Evolutionary conservation across 2,113 vertebrate genomes (phyloP).

Genomic region (Perca fluviatilis): DNA sequence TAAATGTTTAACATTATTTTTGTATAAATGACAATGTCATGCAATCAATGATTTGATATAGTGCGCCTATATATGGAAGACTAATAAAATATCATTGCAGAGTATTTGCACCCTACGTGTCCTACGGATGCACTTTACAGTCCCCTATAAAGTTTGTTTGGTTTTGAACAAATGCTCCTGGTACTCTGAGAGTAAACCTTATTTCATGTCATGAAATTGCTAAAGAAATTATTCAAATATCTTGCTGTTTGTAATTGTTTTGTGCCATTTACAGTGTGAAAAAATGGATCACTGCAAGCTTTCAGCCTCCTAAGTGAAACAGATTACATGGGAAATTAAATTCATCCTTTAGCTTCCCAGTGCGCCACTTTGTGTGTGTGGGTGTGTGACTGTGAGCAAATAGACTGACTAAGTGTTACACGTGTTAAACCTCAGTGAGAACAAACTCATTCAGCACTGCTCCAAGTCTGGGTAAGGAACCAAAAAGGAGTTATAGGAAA

Average conservation of each 20-base stretch:
- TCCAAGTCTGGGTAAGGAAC: constrained; percentile 31
- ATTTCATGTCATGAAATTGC: background rate
- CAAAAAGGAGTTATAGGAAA: constrained; percentile 33
- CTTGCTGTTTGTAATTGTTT: background rate
- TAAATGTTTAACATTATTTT: background rate
- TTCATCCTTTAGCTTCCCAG: constrained; percentile 22
- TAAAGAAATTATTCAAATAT: background rate
- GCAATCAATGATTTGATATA: no score
- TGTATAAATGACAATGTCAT: background rate
- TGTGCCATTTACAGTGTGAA: background rate
- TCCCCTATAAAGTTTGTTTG: background rate
- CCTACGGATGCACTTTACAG: background rate
- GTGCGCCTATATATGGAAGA: background rate
- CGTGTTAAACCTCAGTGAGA: constrained; percentile 34
- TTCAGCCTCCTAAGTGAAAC: constrained; percentile 6
- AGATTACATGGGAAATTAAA: constrained; percentile 29
- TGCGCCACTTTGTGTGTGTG: constrained; percentile 6
- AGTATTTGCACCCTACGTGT: background rate
- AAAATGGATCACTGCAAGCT: background rate
- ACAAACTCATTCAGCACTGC: constrained; percentile 9
- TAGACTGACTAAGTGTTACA: constrained; percentile 15
- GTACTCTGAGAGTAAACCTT: background rate
- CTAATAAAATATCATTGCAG: background rate
- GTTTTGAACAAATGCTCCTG: background rate
- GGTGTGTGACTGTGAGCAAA: constrained; percentile 15